A percentile compares a stretch with the other conserved stretches of the same genome.
Evolutionary conservation across 2,888 invertebrate species (phyloP).

Genomic region (Yponomeuta cagnagella): DNA sequence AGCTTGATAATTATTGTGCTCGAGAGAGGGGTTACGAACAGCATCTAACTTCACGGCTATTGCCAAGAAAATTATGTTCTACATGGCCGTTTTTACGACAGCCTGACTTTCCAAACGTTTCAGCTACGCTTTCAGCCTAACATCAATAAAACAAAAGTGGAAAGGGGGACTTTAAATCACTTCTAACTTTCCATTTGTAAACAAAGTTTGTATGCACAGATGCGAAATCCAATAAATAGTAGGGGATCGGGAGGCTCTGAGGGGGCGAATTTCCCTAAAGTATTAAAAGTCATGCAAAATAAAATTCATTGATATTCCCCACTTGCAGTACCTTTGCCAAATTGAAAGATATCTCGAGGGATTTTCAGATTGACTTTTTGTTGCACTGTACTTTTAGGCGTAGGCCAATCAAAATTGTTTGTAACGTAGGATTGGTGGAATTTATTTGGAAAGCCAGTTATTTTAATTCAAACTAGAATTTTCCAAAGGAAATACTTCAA

Average conservation of each 20-base stretch:
- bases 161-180: conserved; percentile 43
- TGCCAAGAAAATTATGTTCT: neutral
- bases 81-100: neutral
- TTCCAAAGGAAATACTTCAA: no score
- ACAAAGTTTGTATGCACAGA: conserved; percentile 65
- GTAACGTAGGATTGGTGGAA: no score
- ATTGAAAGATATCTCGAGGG: conserved; percentile 23
- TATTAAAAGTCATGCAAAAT: conserved; percentile 58
- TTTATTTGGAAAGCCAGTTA: no score
- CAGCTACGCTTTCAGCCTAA: neutral
- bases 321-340: conserved; percentile 33
- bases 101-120: neutral
- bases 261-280: conserved; percentile 62
- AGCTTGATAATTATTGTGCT: no score
- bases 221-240: conserved; percentile 63
- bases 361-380: conserved; percentile 23
- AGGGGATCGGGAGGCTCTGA: conserved; percentile 45
- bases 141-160: conserved; percentile 20
- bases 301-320: conserved; percentile 65
- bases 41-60: no score
- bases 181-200: conserved; percentile 54
- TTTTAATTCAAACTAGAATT: no score
- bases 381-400: neutral
- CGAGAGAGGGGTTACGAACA: no score
- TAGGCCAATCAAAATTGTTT: no score